These are phyloP conservation scores for Conus canariensis DNA, from an alignment of 2,888 invertebrate species.

Conservation along the genomic window DNA sequence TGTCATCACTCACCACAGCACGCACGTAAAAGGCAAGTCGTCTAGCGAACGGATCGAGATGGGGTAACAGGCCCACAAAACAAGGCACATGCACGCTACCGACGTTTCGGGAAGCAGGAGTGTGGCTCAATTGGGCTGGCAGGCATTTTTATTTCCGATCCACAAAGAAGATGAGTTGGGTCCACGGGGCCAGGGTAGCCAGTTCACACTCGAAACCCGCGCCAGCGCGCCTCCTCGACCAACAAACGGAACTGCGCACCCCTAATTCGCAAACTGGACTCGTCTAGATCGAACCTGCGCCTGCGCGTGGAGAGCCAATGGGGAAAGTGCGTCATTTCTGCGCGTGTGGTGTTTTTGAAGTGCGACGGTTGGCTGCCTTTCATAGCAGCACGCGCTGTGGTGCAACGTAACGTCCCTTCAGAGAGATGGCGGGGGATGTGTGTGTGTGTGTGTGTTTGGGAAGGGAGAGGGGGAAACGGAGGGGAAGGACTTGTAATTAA, in stretches of 20 bases:
- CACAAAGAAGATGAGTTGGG: constrained; percentile 28
- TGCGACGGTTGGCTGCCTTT: background rate
- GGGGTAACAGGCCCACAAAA: background rate
- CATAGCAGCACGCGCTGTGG: background rate
- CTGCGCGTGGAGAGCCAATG: constrained; percentile 31
- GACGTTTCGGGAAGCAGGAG: background rate
- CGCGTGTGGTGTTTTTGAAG: constrained; percentile 17
- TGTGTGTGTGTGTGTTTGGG: background rate
- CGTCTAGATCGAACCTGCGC: constrained; percentile 27
- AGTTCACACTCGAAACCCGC: constrained; percentile 23
- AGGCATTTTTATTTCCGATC: constrained; percentile 32
- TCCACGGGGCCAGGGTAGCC: constrained; percentile 30
- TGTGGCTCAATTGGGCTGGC: background rate
- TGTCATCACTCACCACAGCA: background rate
- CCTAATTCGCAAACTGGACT: background rate
- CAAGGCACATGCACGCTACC: background rate
- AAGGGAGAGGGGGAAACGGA: background rate
- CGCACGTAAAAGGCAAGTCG: background rate
- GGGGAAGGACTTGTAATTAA: background rate
- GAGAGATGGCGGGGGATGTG: too few species aligned
- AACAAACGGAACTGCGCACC: background rate
- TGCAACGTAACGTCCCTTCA: background rate
- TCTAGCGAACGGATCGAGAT: background rate
- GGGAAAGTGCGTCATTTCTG: constrained; percentile 24
- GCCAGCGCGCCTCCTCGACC: background rate